Evolutionary conservation across 2,888 invertebrate genomes (phyloP).

Genomic region (Himalopsyche kuldschensis): DNA sequence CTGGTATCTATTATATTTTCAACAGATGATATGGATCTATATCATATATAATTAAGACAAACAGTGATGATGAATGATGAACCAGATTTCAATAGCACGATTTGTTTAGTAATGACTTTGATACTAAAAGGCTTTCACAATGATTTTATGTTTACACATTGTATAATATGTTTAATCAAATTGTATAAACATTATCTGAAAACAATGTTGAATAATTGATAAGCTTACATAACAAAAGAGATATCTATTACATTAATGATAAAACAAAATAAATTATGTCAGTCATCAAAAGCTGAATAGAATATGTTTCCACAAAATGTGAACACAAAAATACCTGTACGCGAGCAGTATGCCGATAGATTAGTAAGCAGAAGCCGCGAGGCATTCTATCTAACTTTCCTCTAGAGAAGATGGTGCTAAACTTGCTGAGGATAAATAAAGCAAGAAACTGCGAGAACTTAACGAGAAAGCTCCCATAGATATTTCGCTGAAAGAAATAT

Average conservation of each 20-base stretch:
- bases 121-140: background rate
- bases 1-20: too few relatives aligned
- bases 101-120: too few relatives aligned
- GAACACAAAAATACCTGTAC: slow-evolving; percentile 30
- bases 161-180: background rate
- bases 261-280: background rate
- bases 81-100: too few relatives aligned
- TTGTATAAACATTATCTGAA: background rate
- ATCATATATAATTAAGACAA: too few relatives aligned
- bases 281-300: background rate
- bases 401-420: slow-evolving; percentile 34
- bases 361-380: slow-evolving; percentile 32
- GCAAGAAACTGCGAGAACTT: slow-evolving; percentile 34
- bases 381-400: slow-evolving; percentile 36
- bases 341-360: slow-evolving; percentile 32
- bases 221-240: background rate
- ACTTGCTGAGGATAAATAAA: slow-evolving; percentile 39
- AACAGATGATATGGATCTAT: too few relatives aligned
- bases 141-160: background rate
- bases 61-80: too few relatives aligned
- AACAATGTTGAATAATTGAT: background rate
- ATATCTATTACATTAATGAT: background rate
- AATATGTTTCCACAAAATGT: background rate
- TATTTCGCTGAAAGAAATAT: slow-evolving; percentile 29
- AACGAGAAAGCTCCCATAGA: slow-evolving; percentile 31